phyloP scores from a whole-genome alignment of 2,113 vertebrate species.

The Siniperca chuatsi region DNA sequence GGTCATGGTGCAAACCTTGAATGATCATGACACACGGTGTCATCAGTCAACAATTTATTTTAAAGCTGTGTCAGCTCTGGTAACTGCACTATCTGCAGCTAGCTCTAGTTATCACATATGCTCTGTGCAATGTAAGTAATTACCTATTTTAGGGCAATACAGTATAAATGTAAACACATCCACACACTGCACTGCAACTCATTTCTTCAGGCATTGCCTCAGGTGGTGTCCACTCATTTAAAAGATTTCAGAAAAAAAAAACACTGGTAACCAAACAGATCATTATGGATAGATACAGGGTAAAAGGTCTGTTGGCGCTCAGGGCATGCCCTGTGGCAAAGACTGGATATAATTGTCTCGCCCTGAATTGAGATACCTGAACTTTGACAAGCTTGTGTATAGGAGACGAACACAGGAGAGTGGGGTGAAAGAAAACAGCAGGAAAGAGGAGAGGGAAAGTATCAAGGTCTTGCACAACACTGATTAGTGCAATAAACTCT shows the following conservation, averaged over 20 bases:
- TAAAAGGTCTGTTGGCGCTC: constrained; percentile 70
- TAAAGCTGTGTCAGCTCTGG: not conserved
- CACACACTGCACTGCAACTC: not conserved
- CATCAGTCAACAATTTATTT: not conserved
- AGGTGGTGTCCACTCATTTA: constrained; percentile 63
- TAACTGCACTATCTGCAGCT: not conserved
- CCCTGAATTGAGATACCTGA: constrained; percentile 61
- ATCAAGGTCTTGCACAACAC: constrained; percentile 7
- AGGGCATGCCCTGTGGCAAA: constrained; percentile 66
- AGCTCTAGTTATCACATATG: not conserved
- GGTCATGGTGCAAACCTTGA: not conserved
- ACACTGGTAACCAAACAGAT: constrained; percentile 57
- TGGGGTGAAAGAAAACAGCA: constrained; percentile 17
- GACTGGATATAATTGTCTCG: constrained; percentile 62
- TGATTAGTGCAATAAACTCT: not conserved
- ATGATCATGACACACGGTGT: not conserved
- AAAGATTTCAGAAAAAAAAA: constrained; percentile 40
- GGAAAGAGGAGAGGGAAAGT: constrained; percentile 1
- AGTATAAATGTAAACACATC: constrained; percentile 53
- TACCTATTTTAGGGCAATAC: constrained; percentile 19
- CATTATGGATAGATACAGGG: constrained; percentile 64
- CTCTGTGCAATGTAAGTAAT: constrained; percentile 2
- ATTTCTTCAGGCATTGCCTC: constrained; percentile 59
- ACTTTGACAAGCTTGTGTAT: constrained; percentile 56
- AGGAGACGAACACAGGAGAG: constrained; percentile 17